These are phyloP conservation scores for Mirounga angustirostris DNA, from an alignment of 2,113 vertebrate species.

Conservation along the genomic window DNA sequence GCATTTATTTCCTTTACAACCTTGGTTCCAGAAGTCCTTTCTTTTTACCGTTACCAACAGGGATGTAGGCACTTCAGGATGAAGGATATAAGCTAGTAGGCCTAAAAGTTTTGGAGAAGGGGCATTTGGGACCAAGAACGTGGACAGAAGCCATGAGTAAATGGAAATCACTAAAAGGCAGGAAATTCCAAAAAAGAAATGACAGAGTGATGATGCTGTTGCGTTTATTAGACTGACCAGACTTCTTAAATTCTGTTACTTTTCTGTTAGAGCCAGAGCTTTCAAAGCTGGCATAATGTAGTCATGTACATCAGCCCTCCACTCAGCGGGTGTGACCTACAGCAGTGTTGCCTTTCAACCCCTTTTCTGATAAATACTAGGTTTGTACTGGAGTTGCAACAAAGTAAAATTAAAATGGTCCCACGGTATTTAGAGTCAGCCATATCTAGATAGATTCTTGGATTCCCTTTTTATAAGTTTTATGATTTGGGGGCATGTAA, in stretches of 20 bases:
- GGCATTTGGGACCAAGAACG: neutral
- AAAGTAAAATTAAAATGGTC: neutral
- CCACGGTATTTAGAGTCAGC: neutral
- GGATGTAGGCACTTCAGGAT: neutral
- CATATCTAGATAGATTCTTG: neutral
- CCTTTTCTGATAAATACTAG: neutral
- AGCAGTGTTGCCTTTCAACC: neutral
- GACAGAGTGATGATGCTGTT: neutral
- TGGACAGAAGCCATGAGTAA: slow-evolving; percentile 11
- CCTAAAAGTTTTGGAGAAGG: slow-evolving; percentile 36
- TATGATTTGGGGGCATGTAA: slow-evolving; percentile 23
- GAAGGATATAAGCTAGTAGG: neutral
- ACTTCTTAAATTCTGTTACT: neutral
- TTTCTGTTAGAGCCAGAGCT: neutral
- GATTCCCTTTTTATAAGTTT: slow-evolving; percentile 42
- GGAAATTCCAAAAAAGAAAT: slow-evolving; percentile 22
- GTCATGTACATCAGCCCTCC: neutral
- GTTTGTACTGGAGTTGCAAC: neutral
- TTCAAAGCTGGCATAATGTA: neutral
- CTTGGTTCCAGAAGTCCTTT: slow-evolving; percentile 26
- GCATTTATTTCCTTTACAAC: slow-evolving; percentile 40
- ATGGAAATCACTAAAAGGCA: slow-evolving; percentile 51
- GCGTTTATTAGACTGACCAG: neutral
- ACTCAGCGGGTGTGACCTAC: neutral
- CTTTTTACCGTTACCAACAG: slow-evolving; percentile 27